These are phyloP conservation scores for Spisula subtruncata DNA, from an alignment of 2,888 invertebrate genomes.

Conservation along the genomic window DNA sequence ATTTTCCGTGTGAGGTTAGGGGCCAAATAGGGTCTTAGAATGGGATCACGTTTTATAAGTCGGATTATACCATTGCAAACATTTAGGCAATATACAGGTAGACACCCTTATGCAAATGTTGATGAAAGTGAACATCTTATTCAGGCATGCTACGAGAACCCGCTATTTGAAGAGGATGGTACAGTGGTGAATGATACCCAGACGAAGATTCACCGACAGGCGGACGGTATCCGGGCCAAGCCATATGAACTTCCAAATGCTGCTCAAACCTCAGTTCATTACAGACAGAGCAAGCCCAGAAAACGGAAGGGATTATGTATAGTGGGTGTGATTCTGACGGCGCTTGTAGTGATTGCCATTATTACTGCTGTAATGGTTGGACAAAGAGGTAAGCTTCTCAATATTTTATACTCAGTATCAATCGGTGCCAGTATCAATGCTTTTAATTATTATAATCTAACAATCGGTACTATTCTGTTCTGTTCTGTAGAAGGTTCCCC, in stretches of 20 bases:
- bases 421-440: no score
- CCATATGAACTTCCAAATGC: conserved; percentile 65
- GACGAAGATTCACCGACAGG: conserved; percentile 64
- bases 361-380: conserved; percentile 62
- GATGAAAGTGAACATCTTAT: conserved; percentile 82
- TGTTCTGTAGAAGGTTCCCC: no score
- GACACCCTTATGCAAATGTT: conserved; percentile 72
- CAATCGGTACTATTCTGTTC: no score
- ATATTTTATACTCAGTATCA: no score
- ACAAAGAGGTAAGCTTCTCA: conserved; percentile 49
- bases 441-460: no score
- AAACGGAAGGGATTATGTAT: conserved; percentile 57
- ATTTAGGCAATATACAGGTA: conserved; percentile 69
- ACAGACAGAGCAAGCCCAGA: conserved; percentile 45
- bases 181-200: conserved; percentile 62
- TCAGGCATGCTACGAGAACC: conserved; percentile 85
- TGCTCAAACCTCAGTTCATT: conserved; percentile 67
- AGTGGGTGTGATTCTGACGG: conserved; percentile 49
- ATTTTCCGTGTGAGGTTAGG: background rate
- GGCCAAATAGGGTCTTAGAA: conserved; percentile 33
- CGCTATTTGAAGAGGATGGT: conserved; percentile 80
- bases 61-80: conserved; percentile 74
- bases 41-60: conserved; percentile 69
- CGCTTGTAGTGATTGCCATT: conserved; percentile 57
- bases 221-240: conserved; percentile 62